Evolutionary conservation across 2,888 invertebrate species (phyloP).

Genomic region (Raillietiella orientalis): DNA sequence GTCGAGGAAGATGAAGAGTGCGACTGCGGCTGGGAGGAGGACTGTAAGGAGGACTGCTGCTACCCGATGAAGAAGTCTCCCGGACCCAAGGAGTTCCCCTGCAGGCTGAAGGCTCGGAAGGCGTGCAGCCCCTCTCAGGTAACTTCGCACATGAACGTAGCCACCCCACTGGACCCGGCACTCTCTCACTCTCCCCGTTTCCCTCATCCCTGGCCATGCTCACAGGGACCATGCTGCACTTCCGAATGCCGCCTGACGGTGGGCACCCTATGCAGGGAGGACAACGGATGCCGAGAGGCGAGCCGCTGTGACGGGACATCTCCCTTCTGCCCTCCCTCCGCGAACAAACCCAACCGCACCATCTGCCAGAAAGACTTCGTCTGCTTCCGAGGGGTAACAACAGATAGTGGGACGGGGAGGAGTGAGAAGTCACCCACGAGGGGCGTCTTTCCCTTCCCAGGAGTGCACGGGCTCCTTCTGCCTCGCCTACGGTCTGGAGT

Average conservation of each 20-base stretch:
- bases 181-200: too few species aligned
- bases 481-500: constrained; percentile 73
- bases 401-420: too few species aligned
- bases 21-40: constrained; percentile 94
- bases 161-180: too few species aligned
- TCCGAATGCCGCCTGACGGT: constrained; percentile 47
- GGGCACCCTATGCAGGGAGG: constrained; percentile 61
- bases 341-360: constrained; percentile 71
- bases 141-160: too few species aligned
- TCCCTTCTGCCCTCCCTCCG: constrained; percentile 66
- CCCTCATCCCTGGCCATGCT: not conserved
- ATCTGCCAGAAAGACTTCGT: constrained; percentile 91
- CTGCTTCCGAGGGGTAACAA: constrained; percentile 74
- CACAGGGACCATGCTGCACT: constrained; percentile 77
- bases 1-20: constrained; percentile 91
- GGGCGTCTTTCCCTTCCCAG: constrained; percentile 14
- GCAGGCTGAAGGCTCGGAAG: constrained; percentile 39
- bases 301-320: constrained; percentile 66
- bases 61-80: constrained; percentile 55
- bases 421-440: too few species aligned
- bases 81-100: constrained; percentile 36
- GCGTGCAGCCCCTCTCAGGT: constrained; percentile 53
- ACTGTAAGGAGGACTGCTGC: constrained; percentile 77
- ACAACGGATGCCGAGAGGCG: constrained; percentile 72
- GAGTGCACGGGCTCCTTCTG: constrained; percentile 96